phyloP scores from a whole-genome alignment of 1,140 invertebrate species.

The Nephotettix cincticeps region DNA sequence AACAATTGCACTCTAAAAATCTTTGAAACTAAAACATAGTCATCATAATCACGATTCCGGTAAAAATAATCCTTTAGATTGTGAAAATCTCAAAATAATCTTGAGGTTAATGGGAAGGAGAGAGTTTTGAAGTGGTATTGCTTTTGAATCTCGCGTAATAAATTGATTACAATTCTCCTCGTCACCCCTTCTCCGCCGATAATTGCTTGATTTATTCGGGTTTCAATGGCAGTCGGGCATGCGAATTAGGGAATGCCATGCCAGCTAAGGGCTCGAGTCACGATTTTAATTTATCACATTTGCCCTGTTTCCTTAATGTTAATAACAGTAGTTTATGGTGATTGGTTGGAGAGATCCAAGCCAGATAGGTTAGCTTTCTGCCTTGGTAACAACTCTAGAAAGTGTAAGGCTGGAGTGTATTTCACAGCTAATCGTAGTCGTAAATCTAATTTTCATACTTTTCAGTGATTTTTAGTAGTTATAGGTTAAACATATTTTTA shows the following conservation, averaged over 20 bases:
- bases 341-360: neutral
- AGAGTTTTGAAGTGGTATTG: no score
- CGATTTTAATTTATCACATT: conserved; percentile 8
- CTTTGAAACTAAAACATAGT: no score
- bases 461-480: no score
- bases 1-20: no score
- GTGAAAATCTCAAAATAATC: no score
- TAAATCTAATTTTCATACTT: no score
- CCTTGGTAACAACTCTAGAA: neutral
- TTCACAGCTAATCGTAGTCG: no score
- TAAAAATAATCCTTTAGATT: no score
- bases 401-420: no score
- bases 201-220: neutral
- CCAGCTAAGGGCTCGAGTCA: neutral
- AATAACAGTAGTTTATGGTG: conserved; percentile 12
- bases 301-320: neutral
- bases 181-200: neutral
- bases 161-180: conserved; percentile 1
- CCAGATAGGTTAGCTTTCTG: neutral
- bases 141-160: neutral
- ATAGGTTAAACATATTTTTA: no score
- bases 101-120: no score
- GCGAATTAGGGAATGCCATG: conserved; percentile 5
- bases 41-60: no score
- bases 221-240: neutral